Evolutionary conservation across 2,888 invertebrate genomes (phyloP).

Genomic region (Fissipunctia ypsillon): DNA sequence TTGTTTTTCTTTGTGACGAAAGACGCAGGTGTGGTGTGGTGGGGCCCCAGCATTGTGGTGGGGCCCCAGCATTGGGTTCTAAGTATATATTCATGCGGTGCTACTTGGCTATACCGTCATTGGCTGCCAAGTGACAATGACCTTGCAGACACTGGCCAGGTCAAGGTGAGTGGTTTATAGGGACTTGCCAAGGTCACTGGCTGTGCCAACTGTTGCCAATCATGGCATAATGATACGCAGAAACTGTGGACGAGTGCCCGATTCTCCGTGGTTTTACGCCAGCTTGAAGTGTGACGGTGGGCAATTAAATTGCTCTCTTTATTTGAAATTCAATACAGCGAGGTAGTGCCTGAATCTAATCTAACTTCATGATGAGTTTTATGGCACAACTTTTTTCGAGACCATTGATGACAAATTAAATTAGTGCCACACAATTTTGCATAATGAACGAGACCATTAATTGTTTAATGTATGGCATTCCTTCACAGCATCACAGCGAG

Average conservation of each 20-base stretch:
- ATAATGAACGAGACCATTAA: background rate
- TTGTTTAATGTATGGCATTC: background rate
- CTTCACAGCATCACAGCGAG: background rate
- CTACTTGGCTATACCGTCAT: conserved; percentile 43
- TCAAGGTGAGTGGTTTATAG: conserved; percentile 77
- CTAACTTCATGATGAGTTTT: too few species aligned
- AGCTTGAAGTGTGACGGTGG: conserved; percentile 29
- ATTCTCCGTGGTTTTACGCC: conserved; percentile 38
- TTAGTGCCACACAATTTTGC: background rate
- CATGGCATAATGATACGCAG: conserved; percentile 55
- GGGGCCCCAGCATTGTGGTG: conserved; percentile 17
- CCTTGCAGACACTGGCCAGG: conserved; percentile 75
- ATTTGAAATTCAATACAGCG: background rate
- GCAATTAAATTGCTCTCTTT: background rate
- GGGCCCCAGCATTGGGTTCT: conserved; percentile 28
- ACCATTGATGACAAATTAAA: background rate
- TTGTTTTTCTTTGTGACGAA: background rate
- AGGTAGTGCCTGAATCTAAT: background rate
- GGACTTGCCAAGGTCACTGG: conserved; percentile 74
- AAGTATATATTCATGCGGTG: conserved; percentile 39
- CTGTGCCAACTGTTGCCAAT: conserved; percentile 70
- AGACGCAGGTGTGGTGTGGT: conserved; percentile 3
- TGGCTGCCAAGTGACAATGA: conserved; percentile 75
- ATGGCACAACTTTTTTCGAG: background rate
- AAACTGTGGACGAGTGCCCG: conserved; percentile 33